Evolutionary conservation across 2,888 invertebrate species (phyloP), one percentile per base, ranked within the genome.

Genomic region (Physocephala rufipes): DNA sequence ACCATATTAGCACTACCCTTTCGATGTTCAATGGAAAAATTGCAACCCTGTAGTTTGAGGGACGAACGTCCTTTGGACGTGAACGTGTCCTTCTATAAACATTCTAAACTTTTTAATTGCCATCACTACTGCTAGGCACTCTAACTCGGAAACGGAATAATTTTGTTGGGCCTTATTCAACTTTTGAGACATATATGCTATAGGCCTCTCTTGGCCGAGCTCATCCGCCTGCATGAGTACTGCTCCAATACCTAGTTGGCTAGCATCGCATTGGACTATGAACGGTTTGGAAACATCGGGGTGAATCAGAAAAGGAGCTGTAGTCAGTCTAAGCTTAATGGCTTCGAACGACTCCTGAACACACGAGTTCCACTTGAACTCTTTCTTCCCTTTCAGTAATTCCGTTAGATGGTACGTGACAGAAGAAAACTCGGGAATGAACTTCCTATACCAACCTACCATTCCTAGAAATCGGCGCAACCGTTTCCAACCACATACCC

Each of bases 181-280:
- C 43, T 75, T 75, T 28, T 71, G 58, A n/a, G 74, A 74, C 70
- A 71, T 67, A 28, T 66, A 74, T 1, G 74, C 67, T n/a, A n/a
- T n/a, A n/a, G n/a, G n/a, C n/a, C n/a, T 28, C 21, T 74, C 74
- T 5, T 53, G 26, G 1, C 70, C 72, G 2, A 67, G 21, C 15
- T 70, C 67, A 53, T 72, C 53, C 2, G 45, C 36, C 51, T 73
- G 72, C 13, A 55, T 53, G 13, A 72, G 51, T 1, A 74, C 61
- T n/a, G 64, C 70, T 7, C 69, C 73, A 30, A 74, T 63, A 7
- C 68, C 71, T 9, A 47, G 51, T 43, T 49, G 62, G 51, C 63
- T 61, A 5, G 71, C 70, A 67, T 71, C 69, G 58, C 71, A 72
- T 43, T 72, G 71, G 16, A 74, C 24, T n/a, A 62, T 3, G 43